These are phyloP conservation scores for Xiphophorus hellerii DNA, from an alignment of 2,113 vertebrate species.

Conservation along the genomic window DNA sequence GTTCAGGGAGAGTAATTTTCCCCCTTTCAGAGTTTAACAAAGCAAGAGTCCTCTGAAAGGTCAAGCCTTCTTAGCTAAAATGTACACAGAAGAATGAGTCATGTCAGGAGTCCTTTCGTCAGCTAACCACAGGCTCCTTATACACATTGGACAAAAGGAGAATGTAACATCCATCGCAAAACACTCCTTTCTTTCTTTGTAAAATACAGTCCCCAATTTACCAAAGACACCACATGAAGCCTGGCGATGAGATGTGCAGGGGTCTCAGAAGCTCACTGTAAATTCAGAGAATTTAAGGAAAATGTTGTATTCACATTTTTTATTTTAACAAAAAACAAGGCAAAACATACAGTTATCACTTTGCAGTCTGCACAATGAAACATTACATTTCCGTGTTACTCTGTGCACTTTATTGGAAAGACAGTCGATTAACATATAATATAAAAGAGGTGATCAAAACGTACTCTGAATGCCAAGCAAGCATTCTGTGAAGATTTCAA, in stretches of 20 bases:
- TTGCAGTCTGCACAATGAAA: slow-evolving; percentile 77
- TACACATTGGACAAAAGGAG: slow-evolving; percentile 25
- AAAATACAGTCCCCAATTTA: slow-evolving; percentile 14
- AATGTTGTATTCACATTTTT: slow-evolving; percentile 49
- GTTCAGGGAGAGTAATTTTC: slow-evolving; percentile 32
- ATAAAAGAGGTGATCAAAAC: slow-evolving; percentile 58
- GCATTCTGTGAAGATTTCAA: slow-evolving; percentile 55
- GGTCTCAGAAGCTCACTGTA: slow-evolving; percentile 50
- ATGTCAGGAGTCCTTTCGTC: slow-evolving; percentile 19
- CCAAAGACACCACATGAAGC: slow-evolving; percentile 14
- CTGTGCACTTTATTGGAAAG: slow-evolving; percentile 72
- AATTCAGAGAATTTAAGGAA: slow-evolving; percentile 50
- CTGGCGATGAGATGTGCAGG: slow-evolving; percentile 26
- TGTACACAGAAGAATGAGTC: slow-evolving; percentile 46
- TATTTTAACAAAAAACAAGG: slow-evolving; percentile 69
- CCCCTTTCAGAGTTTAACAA: slow-evolving; percentile 29
- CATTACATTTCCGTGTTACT: slow-evolving; percentile 76
- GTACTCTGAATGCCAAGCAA: slow-evolving; percentile 61
- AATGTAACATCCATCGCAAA: slow-evolving; percentile 6
- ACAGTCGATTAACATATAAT: slow-evolving; percentile 60
- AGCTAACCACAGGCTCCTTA: slow-evolving; percentile 7
- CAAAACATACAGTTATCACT: slow-evolving; percentile 81
- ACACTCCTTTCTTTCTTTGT: neutral
- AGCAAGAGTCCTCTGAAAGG: slow-evolving; percentile 33
- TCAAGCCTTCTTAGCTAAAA: slow-evolving; percentile 18